Evolutionary conservation across 2,888 invertebrate species (phyloP), one percentile per base, ranked within the genome.

Genomic region (Lithophane socia): DNA sequence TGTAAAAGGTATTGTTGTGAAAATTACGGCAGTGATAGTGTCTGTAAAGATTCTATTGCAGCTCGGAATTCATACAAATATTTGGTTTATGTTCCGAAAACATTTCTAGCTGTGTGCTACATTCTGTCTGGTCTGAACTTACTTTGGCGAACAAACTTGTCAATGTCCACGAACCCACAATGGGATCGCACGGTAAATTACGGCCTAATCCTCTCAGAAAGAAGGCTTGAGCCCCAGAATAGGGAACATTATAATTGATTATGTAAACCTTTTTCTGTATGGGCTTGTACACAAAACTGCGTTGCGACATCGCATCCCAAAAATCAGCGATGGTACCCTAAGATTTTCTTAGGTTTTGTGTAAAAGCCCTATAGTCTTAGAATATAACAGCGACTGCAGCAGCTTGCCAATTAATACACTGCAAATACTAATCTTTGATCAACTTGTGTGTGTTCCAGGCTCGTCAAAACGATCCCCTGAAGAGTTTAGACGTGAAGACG

Each of bases 381-480:
- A n/a, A 3, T 12, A n/a, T 18, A 49, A 18, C 7, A 72, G 21
- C 16, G 7, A 2, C 7, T 3, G 10, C 37, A 54, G 10, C n/a
- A 54, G 68, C 16, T 68, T 18, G 7, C 42, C 13, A 47, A 52
- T 58, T 60, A 58, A 58, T 58, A 2, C 24, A 58, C 24, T 13
- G 24, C 13, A 49, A 58, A 60, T 49, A 58, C 47, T 70, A 70
- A 80, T 61, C 3, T 49, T 12, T 9, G 13, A 13, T 54, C 2
- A 52, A 21, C 10, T 65, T 44, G 9, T 74, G 37, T 42, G 29
- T 72, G 68, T 87, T 83, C 13, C 94, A 98, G 98, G 97, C 97
- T 18, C 97, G 97, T 65, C 97, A 97, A 90, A 97, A 95, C 75
- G 98, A 98, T 93, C 98, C 98, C 0, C 93, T 98, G 79, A 95